Percentiles rank a stretch among this genome's conserved stretches.
phyloP scores from a whole-genome alignment of 2,113 vertebrate genomes.

The Eulemur rufifrons region DNA sequence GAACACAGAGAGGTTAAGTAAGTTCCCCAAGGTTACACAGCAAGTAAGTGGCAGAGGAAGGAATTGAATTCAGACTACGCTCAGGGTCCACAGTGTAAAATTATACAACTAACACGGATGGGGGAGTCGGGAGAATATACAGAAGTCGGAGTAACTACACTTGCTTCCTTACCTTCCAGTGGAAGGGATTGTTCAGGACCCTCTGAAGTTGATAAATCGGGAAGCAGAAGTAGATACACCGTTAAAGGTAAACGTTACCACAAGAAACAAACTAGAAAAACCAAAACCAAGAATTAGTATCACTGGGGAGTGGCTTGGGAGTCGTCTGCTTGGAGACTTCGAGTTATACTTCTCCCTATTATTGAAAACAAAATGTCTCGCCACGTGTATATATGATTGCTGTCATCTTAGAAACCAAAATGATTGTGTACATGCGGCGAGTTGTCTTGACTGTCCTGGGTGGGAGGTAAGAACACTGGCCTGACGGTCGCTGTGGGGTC shows the following conservation, averaged over 20 bases:
- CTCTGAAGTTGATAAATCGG: neutral
- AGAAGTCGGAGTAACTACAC: neutral
- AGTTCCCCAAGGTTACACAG: neutral
- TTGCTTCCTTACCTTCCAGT: neutral
- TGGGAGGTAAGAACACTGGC: accelerated
- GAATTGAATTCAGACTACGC: neutral
- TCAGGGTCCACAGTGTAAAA: neutral
- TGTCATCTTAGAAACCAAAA: neutral
- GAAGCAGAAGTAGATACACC: neutral
- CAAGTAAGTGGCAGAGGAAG: neutral
- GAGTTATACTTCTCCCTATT: neutral
- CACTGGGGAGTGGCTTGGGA: accelerated
- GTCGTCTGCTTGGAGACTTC: neutral
- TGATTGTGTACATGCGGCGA: accelerated
- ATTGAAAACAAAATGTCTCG: neutral
- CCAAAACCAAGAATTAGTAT: neutral
- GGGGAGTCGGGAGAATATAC: neutral
- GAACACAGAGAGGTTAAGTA: neutral
- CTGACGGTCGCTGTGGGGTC: accelerated
- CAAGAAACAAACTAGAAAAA: neutral
- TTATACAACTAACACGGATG: neutral
- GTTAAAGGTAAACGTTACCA: neutral
- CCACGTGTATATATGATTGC: neutral
- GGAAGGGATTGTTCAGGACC: neutral
- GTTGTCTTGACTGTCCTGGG: neutral